Conservation (phyloP, 2,888 invertebrate genomes). For the Petrolisthes cinctipes region DNA sequence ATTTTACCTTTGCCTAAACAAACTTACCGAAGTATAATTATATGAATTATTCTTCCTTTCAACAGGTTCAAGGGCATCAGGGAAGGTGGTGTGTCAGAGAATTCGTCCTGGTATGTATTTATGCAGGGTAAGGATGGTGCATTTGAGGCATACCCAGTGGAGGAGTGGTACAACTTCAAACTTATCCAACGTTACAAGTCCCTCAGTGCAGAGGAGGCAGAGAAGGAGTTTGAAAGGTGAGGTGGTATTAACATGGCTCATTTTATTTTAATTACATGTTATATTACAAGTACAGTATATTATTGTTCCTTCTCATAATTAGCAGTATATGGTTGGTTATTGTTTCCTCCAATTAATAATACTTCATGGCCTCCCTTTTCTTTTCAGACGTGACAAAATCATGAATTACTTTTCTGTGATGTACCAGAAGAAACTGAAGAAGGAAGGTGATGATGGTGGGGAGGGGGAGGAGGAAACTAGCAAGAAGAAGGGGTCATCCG, state of each 20-base stretch:
- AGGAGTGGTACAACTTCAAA: conserved; percentile 96
- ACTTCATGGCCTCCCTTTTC: too few relatives aligned
- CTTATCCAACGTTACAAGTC: conserved; percentile 92
- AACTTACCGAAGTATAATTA: too few relatives aligned
- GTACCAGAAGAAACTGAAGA: conserved; percentile 88
- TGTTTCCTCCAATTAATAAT: too few relatives aligned
- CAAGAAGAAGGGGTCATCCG: conserved; percentile 70
- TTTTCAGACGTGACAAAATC: conserved; percentile 86
- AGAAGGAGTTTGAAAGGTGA: conserved; percentile 91
- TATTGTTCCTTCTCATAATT: neutral
- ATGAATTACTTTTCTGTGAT: conserved; percentile 96
- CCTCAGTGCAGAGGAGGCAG: conserved; percentile 96
- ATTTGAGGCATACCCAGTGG: conserved; percentile 94
- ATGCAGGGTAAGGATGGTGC: conserved; percentile 95
- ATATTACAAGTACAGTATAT: neutral
- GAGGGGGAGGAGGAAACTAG: conserved; percentile 64
- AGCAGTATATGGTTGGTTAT: neutral
- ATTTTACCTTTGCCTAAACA: too few relatives aligned
- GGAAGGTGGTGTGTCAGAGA: conserved; percentile 96
- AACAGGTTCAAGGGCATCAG: conserved; percentile 86
- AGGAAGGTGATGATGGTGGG: conserved; percentile 72
- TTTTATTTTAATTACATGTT: neutral
- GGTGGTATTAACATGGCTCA: conserved; percentile 7
- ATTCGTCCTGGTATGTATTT: conserved; percentile 97
- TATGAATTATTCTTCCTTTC: too few relatives aligned